phyloP scores from a whole-genome alignment of 2,888 invertebrate species.

The Hyalella azteca region DNA sequence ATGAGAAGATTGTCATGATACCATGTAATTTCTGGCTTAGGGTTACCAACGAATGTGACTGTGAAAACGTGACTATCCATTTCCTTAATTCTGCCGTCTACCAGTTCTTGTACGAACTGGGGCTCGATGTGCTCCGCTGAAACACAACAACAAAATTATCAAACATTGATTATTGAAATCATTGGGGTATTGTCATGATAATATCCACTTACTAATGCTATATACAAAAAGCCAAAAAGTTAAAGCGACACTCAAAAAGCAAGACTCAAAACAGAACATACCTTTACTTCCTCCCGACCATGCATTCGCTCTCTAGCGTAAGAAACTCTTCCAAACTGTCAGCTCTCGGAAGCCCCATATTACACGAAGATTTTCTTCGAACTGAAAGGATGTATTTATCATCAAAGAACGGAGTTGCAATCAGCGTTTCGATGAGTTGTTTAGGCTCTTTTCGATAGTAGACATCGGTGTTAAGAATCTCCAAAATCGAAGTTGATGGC shows the following conservation, averaged over 20 bases:
- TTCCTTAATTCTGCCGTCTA: constrained; percentile 49
- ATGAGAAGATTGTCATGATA: constrained; percentile 51
- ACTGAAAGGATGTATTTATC: constrained; percentile 24
- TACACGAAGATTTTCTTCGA: constrained; percentile 18
- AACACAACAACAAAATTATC: not conserved
- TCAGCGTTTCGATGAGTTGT: not conserved
- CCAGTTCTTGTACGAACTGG: constrained; percentile 53
- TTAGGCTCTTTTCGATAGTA: constrained; percentile 35
- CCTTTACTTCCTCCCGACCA: constrained; percentile 46
- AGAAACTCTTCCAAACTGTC: constrained; percentile 57
- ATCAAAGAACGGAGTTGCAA: constrained; percentile 12
- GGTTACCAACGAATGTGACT: constrained; percentile 53
- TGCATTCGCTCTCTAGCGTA: constrained; percentile 56
- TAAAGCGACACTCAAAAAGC: not conserved
- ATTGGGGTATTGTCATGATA: too few species aligned
- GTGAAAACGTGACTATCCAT: constrained; percentile 56
- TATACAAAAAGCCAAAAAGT: not conserved
- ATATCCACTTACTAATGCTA: not conserved
- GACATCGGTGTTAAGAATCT: constrained; percentile 26
- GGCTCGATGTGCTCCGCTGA: constrained; percentile 48
- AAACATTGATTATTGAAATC: too few species aligned
- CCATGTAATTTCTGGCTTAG: constrained; percentile 57
- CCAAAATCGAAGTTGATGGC: constrained; percentile 3
- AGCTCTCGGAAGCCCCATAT: constrained; percentile 48
- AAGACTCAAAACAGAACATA: constrained; percentile 11